Base-by-base conservation (phyloP, 2,113 vertebrate genomes). In the Nesogale talazaci region DNA sequence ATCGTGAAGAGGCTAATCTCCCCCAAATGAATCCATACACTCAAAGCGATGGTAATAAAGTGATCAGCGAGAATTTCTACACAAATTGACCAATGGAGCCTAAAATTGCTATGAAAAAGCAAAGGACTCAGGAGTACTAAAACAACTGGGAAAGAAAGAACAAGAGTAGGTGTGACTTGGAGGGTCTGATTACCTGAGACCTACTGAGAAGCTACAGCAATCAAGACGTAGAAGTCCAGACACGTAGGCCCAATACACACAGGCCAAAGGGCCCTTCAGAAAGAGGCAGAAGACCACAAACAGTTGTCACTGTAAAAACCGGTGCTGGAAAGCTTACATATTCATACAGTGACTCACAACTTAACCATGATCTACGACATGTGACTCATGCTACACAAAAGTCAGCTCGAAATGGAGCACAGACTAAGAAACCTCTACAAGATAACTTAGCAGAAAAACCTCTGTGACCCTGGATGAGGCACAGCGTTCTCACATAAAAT, bases 371-470 rank as follows among this genome's bases (percentile, higher is more conserved):
- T 40, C 34, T 57, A 77, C 46, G 69, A 36, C 4, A 42, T 29
- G 76, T 2, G 29, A 6, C 16, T 70, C 17, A 70, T 3, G 2
- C 77, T 70, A 9, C 27, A 88, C 23, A 88, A 77, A 92, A 52
- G 76, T 22, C 85, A 92, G 87, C 36, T 81, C 29, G 67, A 90
- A 90, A 76, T 70, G 34, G 11, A 92, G 63, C 23, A 88, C 27
- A 81, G 63, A 80, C 89, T 31, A 57, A 76, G 90, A 31, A 31
- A 65, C 31, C 63, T 86, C 63, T 86, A 31, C 52, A 94, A 79
- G 59, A 92, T 76, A 88, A 52, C 27, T 81, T 59, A 36, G 19
- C 63, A 91, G 46, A 83, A 69, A 52, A 79, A 82, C 36, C 29
- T 67, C 52, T 88, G 76, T 78, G 31, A 89, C 70, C 38, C 77